These are phyloP conservation scores for Calliphora vomitoria DNA, from an alignment of 2,888 invertebrate species.

Conservation along the genomic window DNA sequence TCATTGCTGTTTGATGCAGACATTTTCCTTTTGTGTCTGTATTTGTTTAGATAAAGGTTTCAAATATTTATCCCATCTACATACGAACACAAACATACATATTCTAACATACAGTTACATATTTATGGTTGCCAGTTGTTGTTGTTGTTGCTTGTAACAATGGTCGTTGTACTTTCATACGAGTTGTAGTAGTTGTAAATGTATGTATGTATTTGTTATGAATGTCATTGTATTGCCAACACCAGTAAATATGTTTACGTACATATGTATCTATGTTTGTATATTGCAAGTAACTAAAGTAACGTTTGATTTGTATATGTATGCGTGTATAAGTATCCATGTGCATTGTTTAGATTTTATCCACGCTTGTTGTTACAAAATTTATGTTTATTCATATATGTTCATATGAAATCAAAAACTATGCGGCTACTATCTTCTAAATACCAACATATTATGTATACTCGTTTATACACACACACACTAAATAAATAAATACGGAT, in stretches of 20 bases:
- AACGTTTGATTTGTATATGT: background rate
- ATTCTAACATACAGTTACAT: slow-evolving; percentile 31
- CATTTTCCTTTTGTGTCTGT: slow-evolving; percentile 67
- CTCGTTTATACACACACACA: background rate
- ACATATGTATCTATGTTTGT: background rate
- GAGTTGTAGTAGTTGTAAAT: background rate
- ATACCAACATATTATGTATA: slow-evolving; percentile 47
- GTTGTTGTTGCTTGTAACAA: slow-evolving; percentile 23
- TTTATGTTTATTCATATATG: slow-evolving; percentile 69
- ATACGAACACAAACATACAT: background rate
- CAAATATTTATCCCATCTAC: slow-evolving; percentile 59
- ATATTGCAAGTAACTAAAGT: slow-evolving; percentile 2
- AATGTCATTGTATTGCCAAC: slow-evolving; percentile 24
- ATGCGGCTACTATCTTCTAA: slow-evolving; percentile 68
- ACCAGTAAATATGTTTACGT: background rate
- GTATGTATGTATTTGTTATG: slow-evolving; percentile 1
- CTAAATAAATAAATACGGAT: slow-evolving; percentile 35
- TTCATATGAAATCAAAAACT: slow-evolving; percentile 68
- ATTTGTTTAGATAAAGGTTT: slow-evolving; percentile 71
- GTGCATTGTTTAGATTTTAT: slow-evolving; percentile 68
- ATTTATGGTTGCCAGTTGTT: no score
- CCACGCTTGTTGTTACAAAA: slow-evolving; percentile 68
- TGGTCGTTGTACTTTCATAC: slow-evolving; percentile 20
- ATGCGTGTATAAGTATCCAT: background rate
- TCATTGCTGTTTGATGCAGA: slow-evolving; percentile 73